Base-by-base conservation (phyloP, 2,113 vertebrate species). In the Neofelis nebulosa region DNA sequence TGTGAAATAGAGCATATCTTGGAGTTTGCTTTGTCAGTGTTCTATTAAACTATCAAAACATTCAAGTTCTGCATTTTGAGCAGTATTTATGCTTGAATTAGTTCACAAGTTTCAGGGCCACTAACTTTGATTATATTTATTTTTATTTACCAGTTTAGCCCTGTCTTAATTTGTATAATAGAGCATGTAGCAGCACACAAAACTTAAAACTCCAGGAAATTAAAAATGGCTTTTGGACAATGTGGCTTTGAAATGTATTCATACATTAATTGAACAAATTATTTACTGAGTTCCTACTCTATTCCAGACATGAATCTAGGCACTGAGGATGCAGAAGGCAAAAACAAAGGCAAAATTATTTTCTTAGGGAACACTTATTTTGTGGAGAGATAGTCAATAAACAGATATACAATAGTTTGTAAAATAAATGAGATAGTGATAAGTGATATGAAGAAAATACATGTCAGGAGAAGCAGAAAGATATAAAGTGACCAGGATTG, bases 1-100 rank as follows among this genome's bases (percentile, higher is more conserved):
- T 96, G 97, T 97, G 96, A 97, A 98, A 83, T n/a, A 95, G 96
- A 98, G 94, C 93, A 7, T 97, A 55, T 87, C 95, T 95, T 96
- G 57, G 76, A 78, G 83, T 97, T 95, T 97, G 81, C 88, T 97
- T 96, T 92, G 50, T 97, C 84, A 61, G 45, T 95, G 88, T 97
- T 95, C 95, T 96, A 29, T 87, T 96, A 94, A 96, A 84, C 76
- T 96, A 97, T 92, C 92, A 94, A 94, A 95, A 95, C 90, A 81
- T 66, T 78, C 69, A 69, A 48, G 48, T 97, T 95, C 87, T 97
- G 88, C 88, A 82, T 65, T 92, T 68, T 69, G 38, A 97, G 91
- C 85, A 96, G 57, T 79, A 94, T 97, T 97, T 97, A 96, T 0
- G 52, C 95, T 48, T 93, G 95, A 96, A 79, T 92, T 97, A 97